Conservation (phyloP, 2,797 vertebrate species). For the Scolopax rusticola region DNA sequence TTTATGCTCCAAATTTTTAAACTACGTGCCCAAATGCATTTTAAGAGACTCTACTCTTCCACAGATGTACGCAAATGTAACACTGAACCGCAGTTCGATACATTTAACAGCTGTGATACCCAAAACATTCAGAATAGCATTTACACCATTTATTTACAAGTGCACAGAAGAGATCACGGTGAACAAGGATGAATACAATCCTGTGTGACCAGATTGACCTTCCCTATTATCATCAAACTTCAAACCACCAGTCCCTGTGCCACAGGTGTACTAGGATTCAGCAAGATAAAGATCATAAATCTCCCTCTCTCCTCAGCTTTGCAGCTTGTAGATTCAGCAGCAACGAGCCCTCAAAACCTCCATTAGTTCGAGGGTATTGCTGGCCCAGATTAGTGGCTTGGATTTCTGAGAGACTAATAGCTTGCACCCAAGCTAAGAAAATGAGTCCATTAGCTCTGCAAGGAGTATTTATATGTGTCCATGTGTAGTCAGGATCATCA, state of each 20-base stretch:
- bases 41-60: not conserved
- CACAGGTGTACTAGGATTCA: not conserved
- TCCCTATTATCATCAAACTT: not conserved
- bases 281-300: not conserved
- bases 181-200: not conserved
- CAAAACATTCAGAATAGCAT: not conserved
- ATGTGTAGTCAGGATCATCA: not conserved
- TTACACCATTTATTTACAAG: not conserved
- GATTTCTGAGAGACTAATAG: not conserved
- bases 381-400: not conserved
- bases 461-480: not conserved
- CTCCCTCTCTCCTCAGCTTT: not conserved
- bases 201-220: fast-evolving
- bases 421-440: not conserved
- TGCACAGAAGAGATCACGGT: not conserved
- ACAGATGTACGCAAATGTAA: not conserved
- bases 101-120: not conserved
- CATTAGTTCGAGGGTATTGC: not conserved
- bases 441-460: not conserved
- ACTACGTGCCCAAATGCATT: not conserved
- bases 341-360: not conserved
- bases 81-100: not conserved
- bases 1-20: not conserved
- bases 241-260: not conserved
- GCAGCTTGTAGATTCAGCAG: not conserved